Base-by-base conservation (phyloP, 2,888 invertebrate genomes). In the Linnaemya vulpina region DNA sequence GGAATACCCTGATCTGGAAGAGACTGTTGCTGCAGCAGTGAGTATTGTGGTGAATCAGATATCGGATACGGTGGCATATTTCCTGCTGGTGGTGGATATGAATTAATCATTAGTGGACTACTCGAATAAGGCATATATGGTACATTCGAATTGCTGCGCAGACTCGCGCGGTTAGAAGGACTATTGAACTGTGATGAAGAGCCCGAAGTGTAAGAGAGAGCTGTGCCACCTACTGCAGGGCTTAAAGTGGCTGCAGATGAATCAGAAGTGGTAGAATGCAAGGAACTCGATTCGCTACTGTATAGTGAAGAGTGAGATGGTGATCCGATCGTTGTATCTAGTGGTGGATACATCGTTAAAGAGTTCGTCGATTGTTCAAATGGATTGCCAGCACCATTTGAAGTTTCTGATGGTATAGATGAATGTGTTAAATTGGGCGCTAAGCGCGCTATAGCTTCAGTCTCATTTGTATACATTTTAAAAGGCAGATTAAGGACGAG, bases 261-360 rank as follows among this genome's bases (percentile, higher is more conserved):
- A 43, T 92, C 91, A 13, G 92, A 92, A 55, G 90, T 89, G 53
- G 90, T 91, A 65, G 92, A 92, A 87, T 91, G 89, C 65, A 92
- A 79, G 20, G 91, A 91, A 84, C 91, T 91, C 84, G 91, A 91
- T 87, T 89, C 89, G 62, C 91, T 92, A 46, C 91, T 91, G 40
- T 89, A 90, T 65, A 90, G 89, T 63, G 91, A 90, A 10, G 92
- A 91, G 76, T 90, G 92, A 49, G 91, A 89, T 30, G 92, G 92
- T 63, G 92, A 91, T 17, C 90, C 91, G 82, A 90, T 89, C 15
- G 91, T 90, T 10, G 90, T 38, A 65, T 88, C 89, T 25, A 90
- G 74, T 3, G 89, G 84, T 9, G 91, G 90, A 86, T 90, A 90
- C 17, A 88, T 87, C 20, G 88, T 81, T 46, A 86, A 67, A 35